These are phyloP conservation scores for Sphyrna mokarran DNA, from an alignment of 2,113 vertebrate species.

Conservation along the genomic window DNA sequence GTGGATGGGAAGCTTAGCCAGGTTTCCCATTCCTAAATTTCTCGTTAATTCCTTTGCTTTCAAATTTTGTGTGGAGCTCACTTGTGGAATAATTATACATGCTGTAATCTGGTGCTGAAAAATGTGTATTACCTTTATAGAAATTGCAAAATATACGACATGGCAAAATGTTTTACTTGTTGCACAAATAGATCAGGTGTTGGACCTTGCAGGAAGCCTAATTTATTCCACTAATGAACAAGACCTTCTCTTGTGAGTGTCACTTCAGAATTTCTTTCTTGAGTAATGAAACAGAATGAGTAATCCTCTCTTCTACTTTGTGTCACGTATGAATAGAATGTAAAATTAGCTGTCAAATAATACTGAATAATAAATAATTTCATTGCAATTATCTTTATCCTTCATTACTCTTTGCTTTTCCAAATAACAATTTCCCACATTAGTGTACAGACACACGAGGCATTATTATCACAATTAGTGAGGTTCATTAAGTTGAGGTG, in stretches of 20 bases:
- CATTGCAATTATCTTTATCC: slow-evolving; percentile 3
- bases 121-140: background rate
- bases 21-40: background rate
- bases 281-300: background rate
- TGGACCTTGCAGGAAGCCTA: background rate
- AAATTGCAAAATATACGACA: background rate
- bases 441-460: background rate
- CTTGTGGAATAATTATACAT: background rate
- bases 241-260: background rate
- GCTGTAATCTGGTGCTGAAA: background rate
- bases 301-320: background rate
- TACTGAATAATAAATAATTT: slow-evolving; percentile 10
- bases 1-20: background rate
- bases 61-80: background rate
- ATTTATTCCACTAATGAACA: background rate
- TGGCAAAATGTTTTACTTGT: background rate
- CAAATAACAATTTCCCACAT: background rate
- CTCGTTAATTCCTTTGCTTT: background rate
- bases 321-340: background rate
- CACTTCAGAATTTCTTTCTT: background rate
- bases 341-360: slow-evolving; percentile 3
- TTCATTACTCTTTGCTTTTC: background rate
- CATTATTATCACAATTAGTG: background rate
- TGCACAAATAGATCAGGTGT: background rate
- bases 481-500: background rate